Evolutionary conservation across 2,113 vertebrate genomes (phyloP).

Genomic region (Esox niger): DNA sequence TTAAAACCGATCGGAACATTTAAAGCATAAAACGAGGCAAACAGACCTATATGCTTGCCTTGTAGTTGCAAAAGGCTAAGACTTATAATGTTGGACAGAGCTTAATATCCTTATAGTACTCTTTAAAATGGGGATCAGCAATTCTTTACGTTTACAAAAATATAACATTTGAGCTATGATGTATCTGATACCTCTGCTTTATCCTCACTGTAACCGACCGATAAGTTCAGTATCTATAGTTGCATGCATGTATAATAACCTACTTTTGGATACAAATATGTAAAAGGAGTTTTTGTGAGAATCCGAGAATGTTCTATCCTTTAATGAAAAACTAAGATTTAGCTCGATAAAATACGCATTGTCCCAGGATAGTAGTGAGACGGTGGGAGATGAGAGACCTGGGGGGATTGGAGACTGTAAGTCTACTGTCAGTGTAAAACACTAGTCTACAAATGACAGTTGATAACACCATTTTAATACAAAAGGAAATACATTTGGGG

Average conservation of each 20-base stretch:
- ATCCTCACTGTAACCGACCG: background rate
- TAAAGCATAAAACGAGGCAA: background rate
- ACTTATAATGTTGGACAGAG: background rate
- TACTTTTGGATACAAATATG: constrained; percentile 3
- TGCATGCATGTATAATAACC: background rate
- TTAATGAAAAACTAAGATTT: constrained; percentile 10
- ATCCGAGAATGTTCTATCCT: background rate
- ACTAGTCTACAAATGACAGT: background rate
- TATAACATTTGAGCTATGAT: background rate
- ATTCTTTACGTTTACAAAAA: background rate
- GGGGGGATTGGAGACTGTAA: constrained; percentile 5
- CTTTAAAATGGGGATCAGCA: background rate
- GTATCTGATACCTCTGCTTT: background rate
- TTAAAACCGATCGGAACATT: background rate
- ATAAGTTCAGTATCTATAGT: background rate
- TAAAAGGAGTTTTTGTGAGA: background rate
- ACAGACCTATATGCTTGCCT: background rate
- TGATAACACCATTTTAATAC: constrained; percentile 3
- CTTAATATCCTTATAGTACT: background rate
- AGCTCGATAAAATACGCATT: constrained; percentile 1
- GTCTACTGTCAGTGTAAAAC: background rate
- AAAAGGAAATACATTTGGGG: background rate
- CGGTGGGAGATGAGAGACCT: constrained; percentile 4
- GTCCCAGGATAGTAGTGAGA: constrained; percentile 19
- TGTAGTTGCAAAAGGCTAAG: background rate